phyloP scores from a whole-genome alignment of 2,888 invertebrate species.

The Troides aeacus region DNA sequence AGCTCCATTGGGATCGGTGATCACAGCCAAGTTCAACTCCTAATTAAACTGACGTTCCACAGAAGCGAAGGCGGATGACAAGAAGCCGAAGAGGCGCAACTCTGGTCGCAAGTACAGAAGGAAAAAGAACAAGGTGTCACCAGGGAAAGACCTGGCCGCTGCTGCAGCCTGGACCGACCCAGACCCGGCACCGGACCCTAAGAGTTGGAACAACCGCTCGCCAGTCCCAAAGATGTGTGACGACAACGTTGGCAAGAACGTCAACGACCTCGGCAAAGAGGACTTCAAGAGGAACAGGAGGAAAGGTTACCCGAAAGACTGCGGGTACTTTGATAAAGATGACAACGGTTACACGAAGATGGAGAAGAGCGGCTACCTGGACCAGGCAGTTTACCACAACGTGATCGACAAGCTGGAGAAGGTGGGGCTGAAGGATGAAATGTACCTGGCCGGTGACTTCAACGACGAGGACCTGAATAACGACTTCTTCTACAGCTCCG shows the following conservation, averaged over 20 bases:
- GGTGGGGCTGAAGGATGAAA: slow-evolving; percentile 63
- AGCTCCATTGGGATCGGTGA: no score
- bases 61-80: slow-evolving; percentile 49
- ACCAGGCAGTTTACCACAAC: slow-evolving; percentile 49
- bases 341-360: slow-evolving; percentile 4
- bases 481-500: slow-evolving; percentile 60
- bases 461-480: slow-evolving; percentile 59
- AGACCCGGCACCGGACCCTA: slow-evolving; percentile 25
- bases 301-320: slow-evolving; percentile 35
- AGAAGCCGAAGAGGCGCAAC: slow-evolving; percentile 58
- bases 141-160: slow-evolving; percentile 47
- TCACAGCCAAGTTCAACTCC: no score
- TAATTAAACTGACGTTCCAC: background rate
- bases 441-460: slow-evolving; percentile 63
- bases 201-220: slow-evolving; percentile 46
- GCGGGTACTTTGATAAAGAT: slow-evolving; percentile 30
- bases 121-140: slow-evolving; percentile 63
- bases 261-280: slow-evolving; percentile 52
- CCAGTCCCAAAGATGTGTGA: slow-evolving; percentile 45
- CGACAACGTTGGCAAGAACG: slow-evolving; percentile 62
- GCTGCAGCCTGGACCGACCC: slow-evolving; percentile 34
- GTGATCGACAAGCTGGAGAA: slow-evolving; percentile 68
- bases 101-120: slow-evolving; percentile 60
- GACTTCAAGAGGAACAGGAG: slow-evolving; percentile 39
- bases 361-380: slow-evolving; percentile 36